Percentiles rank a stretch among this genome's conserved stretches.
phyloP scores from a whole-genome alignment of 2,113 vertebrate genomes.

The Seriola aureovittata region DNA sequence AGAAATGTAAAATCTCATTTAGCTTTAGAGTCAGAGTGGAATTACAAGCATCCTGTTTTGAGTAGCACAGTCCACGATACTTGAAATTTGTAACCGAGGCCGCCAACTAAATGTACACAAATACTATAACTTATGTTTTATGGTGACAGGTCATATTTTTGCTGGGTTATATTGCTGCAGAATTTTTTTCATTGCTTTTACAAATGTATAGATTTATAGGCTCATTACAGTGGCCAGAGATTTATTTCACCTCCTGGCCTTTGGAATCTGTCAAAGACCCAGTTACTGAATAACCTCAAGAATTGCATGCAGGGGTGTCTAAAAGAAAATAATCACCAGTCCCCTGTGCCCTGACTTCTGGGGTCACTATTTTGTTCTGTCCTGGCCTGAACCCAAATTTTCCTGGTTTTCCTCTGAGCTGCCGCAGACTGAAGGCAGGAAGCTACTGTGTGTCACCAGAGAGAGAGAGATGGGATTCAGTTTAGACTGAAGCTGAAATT shows the following conservation, averaged over 20 bases:
- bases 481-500: slow-evolving; percentile 15
- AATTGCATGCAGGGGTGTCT: not conserved
- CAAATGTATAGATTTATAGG: not conserved
- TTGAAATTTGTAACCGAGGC: not conserved
- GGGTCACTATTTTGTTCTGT: not conserved
- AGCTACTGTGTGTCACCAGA: slow-evolving; percentile 1
- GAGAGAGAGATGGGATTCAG: not conserved
- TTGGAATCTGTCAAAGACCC: not conserved
- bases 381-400: not conserved
- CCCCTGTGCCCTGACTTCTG: not conserved
- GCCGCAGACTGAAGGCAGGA: slow-evolving; percentile 2
- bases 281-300: not conserved
- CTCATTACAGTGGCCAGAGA: not conserved
- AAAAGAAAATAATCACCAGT: slow-evolving; percentile 19
- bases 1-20: not conserved
- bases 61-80: not conserved
- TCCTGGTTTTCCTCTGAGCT: not conserved
- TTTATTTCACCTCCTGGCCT: not conserved
- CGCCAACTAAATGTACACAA: slow-evolving; percentile 2
- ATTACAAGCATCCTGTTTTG: not conserved
- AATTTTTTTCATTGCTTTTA: not conserved
- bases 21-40: not conserved
- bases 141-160: not conserved
- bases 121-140: not conserved
- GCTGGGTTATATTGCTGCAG: not conserved